These are phyloP conservation scores for Drosophila auraria DNA, from an alignment of 1,140 invertebrate species.

Conservation along the genomic window DNA sequence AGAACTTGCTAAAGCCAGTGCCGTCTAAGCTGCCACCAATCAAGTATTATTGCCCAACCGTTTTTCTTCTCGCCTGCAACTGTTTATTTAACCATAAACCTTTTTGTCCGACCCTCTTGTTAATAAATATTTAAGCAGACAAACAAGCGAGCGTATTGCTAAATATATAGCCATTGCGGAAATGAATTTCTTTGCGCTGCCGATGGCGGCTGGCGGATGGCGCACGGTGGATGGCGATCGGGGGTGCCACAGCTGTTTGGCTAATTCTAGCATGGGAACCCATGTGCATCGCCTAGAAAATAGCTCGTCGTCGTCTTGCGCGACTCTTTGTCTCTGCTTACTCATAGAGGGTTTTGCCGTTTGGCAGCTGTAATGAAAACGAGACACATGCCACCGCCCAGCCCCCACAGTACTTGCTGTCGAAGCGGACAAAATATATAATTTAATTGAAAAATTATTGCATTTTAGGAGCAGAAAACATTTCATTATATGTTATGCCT, in stretches of 20 bases:
- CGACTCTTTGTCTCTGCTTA: slow-evolving; percentile 44
- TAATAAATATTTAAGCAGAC: slow-evolving; percentile 72
- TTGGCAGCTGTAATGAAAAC: slow-evolving; percentile 61
- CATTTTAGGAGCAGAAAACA: neutral
- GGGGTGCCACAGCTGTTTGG: slow-evolving; percentile 43
- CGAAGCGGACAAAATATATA: slow-evolving; percentile 26
- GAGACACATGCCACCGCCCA: slow-evolving; percentile 47
- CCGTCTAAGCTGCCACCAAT: slow-evolving; percentile 66
- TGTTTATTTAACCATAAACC: slow-evolving; percentile 62
- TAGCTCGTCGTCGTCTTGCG: slow-evolving; percentile 22
- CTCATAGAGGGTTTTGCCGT: slow-evolving; percentile 44
- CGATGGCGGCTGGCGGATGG: slow-evolving; percentile 4
- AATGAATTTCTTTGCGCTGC: slow-evolving; percentile 61
- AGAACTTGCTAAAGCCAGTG: slow-evolving; percentile 21
- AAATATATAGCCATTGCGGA: slow-evolving; percentile 67
- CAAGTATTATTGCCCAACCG: slow-evolving; percentile 67
- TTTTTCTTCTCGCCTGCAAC: slow-evolving; percentile 31
- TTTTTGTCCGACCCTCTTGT: slow-evolving; percentile 37
- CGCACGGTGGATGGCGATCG: neutral
- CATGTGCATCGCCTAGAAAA: slow-evolving; percentile 43
- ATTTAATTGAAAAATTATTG: slow-evolving; percentile 29
- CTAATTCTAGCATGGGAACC: slow-evolving; percentile 42
- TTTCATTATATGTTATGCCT: slow-evolving; percentile 17
- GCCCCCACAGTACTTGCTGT: slow-evolving; percentile 21
- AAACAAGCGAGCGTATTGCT: slow-evolving; percentile 37